phyloP scores from a whole-genome alignment of 2,113 vertebrate genomes.

The Megalops atlanticus region DNA sequence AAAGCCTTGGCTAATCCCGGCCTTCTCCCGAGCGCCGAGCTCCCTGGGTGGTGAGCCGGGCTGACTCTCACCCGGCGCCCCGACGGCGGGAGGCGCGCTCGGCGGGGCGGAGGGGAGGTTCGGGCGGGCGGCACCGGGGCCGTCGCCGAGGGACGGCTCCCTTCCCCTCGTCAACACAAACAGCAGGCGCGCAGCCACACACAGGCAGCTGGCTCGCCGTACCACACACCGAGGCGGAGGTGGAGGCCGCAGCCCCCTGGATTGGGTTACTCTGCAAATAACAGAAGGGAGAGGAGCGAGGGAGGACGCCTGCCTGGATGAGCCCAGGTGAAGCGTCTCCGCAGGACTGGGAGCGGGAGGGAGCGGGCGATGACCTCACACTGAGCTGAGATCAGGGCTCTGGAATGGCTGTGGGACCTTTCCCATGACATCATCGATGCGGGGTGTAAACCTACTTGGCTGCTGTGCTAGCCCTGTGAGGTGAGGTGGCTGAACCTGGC shows the following conservation, averaged over 20 bases:
- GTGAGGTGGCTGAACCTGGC: too few relatives aligned
- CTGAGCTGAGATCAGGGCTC: too few relatives aligned
- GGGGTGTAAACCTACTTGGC: too few relatives aligned
- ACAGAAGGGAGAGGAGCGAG: neutral
- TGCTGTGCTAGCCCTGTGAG: too few relatives aligned
- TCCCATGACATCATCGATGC: too few relatives aligned
- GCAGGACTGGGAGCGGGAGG: slow-evolving; percentile 26
- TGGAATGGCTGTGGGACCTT: neutral
- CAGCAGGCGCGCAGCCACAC: neutral
- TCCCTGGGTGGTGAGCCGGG: neutral
- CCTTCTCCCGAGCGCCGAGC: neutral
- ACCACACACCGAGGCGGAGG: neutral
- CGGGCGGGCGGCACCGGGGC: neutral
- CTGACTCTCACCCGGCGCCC: too few relatives aligned
- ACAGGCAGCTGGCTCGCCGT: neutral
- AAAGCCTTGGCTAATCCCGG: too few relatives aligned
- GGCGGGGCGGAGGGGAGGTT: neutral
- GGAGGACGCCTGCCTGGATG: too few relatives aligned
- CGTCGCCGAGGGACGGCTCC: too few relatives aligned
- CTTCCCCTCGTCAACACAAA: too few relatives aligned
- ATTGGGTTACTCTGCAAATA: neutral
- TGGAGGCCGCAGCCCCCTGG: too few relatives aligned
- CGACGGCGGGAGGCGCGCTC: neutral
- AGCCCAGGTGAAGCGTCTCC: too few relatives aligned
- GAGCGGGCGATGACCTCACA: neutral